phyloP scores from a whole-genome alignment of 2,888 invertebrate genomes.

The Eupeodes luniger region DNA sequence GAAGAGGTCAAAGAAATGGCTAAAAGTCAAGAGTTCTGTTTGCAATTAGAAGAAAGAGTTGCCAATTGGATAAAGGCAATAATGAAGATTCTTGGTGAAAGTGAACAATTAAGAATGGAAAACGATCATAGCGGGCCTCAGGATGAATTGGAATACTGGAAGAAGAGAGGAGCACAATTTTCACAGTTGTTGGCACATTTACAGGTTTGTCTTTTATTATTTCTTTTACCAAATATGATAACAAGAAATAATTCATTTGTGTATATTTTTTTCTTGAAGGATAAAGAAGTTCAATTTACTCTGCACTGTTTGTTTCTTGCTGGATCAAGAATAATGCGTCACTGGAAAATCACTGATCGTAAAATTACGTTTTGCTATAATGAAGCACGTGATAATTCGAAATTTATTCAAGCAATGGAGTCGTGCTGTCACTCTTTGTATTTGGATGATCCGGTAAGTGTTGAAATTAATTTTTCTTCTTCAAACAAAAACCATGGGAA shows the following conservation, averaged over 20 bases:
- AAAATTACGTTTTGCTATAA: conserved; percentile 97
- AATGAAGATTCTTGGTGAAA: conserved; percentile 94
- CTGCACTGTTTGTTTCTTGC: conserved; percentile 90
- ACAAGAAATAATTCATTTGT: not conserved
- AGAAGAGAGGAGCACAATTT: conserved; percentile 96
- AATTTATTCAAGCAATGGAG: conserved; percentile 96
- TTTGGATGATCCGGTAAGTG: conserved; percentile 92
- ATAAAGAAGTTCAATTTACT: conserved; percentile 91
- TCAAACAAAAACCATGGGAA: too few species aligned
- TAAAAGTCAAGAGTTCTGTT: conserved; percentile 88
- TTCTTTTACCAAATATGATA: not conserved
- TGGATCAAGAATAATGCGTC: conserved; percentile 91
- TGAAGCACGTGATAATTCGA: conserved; percentile 97
- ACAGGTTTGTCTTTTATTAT: conserved; percentile 84
- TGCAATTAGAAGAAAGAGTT: conserved; percentile 89
- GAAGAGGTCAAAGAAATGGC: conserved; percentile 90
- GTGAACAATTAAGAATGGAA: conserved; percentile 95
- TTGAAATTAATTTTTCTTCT: conserved; percentile 73
- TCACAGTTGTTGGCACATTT: conserved; percentile 92
- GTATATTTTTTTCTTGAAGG: conserved; percentile 82
- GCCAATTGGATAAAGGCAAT: conserved; percentile 92
- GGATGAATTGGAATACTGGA: conserved; percentile 98
- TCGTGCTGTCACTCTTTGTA: conserved; percentile 97
- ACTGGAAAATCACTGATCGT: conserved; percentile 93
- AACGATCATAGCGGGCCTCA: conserved; percentile 96